Base-by-base conservation (phyloP, 1,140 invertebrate genomes). In the Ceratina japonica region DNA sequence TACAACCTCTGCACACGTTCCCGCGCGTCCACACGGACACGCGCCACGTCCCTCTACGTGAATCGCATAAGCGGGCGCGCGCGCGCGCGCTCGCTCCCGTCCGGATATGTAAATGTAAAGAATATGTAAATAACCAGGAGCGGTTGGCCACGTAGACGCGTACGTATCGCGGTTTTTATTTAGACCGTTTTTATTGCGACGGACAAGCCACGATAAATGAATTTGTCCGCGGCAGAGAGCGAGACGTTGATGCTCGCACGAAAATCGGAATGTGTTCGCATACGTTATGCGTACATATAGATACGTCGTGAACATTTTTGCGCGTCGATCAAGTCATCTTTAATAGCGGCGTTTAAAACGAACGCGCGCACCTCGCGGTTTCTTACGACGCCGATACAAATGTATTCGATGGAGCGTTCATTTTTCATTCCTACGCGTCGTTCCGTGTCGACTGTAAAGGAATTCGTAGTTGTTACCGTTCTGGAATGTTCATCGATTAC, bases 81-180 rank as follows among this genome's bases (percentile, higher is more conserved):
- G 24, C 62, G 62, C 24, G 51, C 37, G n/a, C n/a, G n/a, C n/a
- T n/a, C n/a, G n/a, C n/a, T n/a, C n/a, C n/a, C n/a, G 49, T 56
- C 72, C 51, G 69, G 69, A 78, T 78, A 78, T 78, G 69, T 78
- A 71, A 78, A 78, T 78, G 69, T 78, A 71, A 78, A 71, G 75
- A 78, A 72, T 78, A 78, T 78, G 75, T 78, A 78, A 78, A 78
- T 78, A 78, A 78, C 69, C 52, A 69, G 75, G 75, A 78, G 75
- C 63, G 75, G 75, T 72, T 78, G 54, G 69, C 59, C 72, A 54
- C 63, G 75, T 63, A 64, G 75, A 78, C 63, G 63, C 61, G 72
- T 78, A 78, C 63, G 63, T 63, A 78, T 78, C 75, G 59, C 24
- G 22, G 51, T 63, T 72, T 72, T 78, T 78, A 49, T 52, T 63